A percentile compares a stretch with the other conserved stretches of the same genome.
These are phyloP conservation scores for Andrena chrysosceles DNA, from an alignment of 2,888 invertebrate genomes.

Conservation along the genomic window DNA sequence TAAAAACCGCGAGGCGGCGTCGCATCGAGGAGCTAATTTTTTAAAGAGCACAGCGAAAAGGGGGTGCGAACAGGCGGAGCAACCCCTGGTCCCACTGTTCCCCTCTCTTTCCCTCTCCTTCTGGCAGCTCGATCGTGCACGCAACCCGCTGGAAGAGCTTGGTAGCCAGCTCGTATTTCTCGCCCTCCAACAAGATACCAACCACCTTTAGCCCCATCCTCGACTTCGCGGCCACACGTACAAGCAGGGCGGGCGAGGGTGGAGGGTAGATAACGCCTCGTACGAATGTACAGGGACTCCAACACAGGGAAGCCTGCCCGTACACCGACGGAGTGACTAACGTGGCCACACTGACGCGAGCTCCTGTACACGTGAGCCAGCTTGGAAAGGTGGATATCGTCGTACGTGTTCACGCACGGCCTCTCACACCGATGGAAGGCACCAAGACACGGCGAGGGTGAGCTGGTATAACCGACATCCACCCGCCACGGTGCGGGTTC, in stretches of 20 bases:
- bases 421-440: neutral
- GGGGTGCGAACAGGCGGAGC: slow-evolving; percentile 73
- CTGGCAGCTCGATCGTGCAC: slow-evolving; percentile 70
- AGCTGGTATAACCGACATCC: slow-evolving; percentile 61
- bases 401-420: slow-evolving; percentile 51
- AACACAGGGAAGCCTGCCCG: neutral
- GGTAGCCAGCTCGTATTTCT: slow-evolving; percentile 75
- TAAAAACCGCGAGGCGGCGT: slow-evolving; percentile 46
- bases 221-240: slow-evolving; percentile 49
- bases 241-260: neutral
- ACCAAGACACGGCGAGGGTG: slow-evolving; percentile 22
- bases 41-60: slow-evolving; percentile 73
- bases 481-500: slow-evolving; percentile 61
- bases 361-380: slow-evolving; percentile 16
- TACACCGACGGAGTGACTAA: slow-evolving; percentile 42
- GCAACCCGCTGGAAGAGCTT: slow-evolving; percentile 71
- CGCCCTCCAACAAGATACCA: slow-evolving; percentile 78
- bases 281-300: slow-evolving; percentile 12
- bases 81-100: slow-evolving; percentile 47
- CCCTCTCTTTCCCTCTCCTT: slow-evolving; percentile 32
- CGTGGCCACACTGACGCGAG: slow-evolving; percentile 8
- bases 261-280: slow-evolving; percentile 51
- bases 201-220: slow-evolving; percentile 75
- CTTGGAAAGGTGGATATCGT: slow-evolving; percentile 21
- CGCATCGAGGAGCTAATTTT: slow-evolving; percentile 71